Evolutionary conservation across 2,113 vertebrate species (phyloP), one percentile per base, ranked within the genome.

Genomic region (Peromyscus californicus): DNA sequence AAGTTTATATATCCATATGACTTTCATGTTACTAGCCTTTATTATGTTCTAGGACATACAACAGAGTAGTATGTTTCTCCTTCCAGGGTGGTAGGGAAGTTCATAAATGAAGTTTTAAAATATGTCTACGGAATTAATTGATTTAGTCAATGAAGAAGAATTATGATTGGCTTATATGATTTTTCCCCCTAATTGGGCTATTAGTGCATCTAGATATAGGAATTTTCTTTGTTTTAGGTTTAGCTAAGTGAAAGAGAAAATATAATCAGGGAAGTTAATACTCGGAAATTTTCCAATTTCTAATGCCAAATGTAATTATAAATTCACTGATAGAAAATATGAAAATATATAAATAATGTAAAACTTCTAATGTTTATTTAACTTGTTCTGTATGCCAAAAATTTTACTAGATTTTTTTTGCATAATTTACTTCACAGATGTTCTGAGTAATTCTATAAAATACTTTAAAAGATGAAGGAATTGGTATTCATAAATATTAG

Each of bases 1-100:
- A 92, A 95, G 84, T 90, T 79, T 29, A 92, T 75, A 51, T 33
- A 85, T 67, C 33, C 72, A 87, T 84, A 57, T 85, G 67, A 92
- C 79, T 94, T 79, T 88, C 61, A 94, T 22, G 1, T 10, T 94
- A 10, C 29, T 76, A 51, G 21, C 5, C 87, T 5, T 93, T 9
- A n/a, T 70, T 82, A 21, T 36, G 2, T 57, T 33, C 16, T 36
- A 3, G 7, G 7, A 24, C 57, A 36, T 36, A 57, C 8, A 57
- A 51, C 1, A 59, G 36, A 89, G 39, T 42, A 75, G 8, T 1
- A 24, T 26, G 1, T 75, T 94, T 19, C 54, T 85, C 89, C 21
- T 91, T 48, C 16, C 1, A 88, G 29, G 4, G 13, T 83, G 63
- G 2, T 10, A 89, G 54, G 21, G 19, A 17, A 57, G 39, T 83